phyloP scores from a whole-genome alignment of 1,140 invertebrate genomes.

The Drosophila orena region DNA sequence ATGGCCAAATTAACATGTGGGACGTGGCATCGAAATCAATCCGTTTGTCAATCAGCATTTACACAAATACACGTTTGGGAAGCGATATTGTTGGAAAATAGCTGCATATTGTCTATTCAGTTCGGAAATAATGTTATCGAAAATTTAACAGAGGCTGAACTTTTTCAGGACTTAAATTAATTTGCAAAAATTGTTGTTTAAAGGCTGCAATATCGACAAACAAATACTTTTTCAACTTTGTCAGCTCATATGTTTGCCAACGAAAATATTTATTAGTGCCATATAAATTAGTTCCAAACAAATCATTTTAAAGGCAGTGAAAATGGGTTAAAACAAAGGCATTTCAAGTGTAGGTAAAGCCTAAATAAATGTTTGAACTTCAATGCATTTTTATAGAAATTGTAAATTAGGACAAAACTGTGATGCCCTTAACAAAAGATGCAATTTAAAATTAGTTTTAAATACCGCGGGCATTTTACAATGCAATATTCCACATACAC shows the following conservation, averaged over 20 bases:
- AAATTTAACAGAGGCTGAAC: no score
- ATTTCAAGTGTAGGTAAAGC: not conserved
- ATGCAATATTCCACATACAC: not conserved
- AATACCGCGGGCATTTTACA: not conserved
- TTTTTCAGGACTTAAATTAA: no score
- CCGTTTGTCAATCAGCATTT: slow-evolving; percentile 24
- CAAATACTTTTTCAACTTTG: not conserved
- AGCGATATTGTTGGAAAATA: not conserved
- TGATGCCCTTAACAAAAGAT: not conserved
- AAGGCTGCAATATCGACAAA: not conserved
- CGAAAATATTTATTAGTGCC: not conserved
- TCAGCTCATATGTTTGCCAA: no score
- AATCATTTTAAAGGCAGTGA: not conserved
- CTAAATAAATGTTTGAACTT: not conserved
- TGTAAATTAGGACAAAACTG: not conserved
- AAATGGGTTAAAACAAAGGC: not conserved
- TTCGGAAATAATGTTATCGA: not conserved
- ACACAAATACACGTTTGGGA: not conserved
- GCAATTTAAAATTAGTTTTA: not conserved
- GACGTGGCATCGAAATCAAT: slow-evolving; percentile 28
- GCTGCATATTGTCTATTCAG: not conserved
- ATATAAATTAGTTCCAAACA: not conserved
- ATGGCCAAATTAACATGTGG: slow-evolving; percentile 39
- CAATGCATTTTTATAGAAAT: not conserved
- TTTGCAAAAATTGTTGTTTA: no score